Evolutionary conservation across 2,888 invertebrate genomes (phyloP).

Genomic region (Perizoma flavofasciatum): DNA sequence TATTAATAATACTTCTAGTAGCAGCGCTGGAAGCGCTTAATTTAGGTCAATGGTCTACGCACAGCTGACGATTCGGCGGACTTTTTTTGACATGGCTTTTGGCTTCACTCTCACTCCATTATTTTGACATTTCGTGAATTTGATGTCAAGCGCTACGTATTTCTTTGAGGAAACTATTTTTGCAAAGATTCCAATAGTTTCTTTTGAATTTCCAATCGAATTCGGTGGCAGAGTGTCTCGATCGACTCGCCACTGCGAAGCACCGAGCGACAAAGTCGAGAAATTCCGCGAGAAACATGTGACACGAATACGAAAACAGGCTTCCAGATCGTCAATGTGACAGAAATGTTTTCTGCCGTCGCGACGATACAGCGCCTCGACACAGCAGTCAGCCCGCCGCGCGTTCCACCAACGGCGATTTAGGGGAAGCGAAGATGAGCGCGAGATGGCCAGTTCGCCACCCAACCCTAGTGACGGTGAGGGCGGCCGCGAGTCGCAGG

Average conservation of each 20-base stretch:
- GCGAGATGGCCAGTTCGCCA: slow-evolving; percentile 83
- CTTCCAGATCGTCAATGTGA: slow-evolving; percentile 83
- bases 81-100: slow-evolving; percentile 82
- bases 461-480: slow-evolving; percentile 81
- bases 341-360: slow-evolving; percentile 84
- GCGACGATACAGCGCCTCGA: slow-evolving; percentile 73
- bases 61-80: slow-evolving; percentile 74
- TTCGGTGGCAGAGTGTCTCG: slow-evolving; percentile 49
- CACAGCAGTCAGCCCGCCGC: slow-evolving; percentile 67
- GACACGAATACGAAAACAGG: slow-evolving; percentile 84
- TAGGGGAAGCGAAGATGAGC: slow-evolving; percentile 81
- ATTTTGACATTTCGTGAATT: slow-evolving; percentile 84
- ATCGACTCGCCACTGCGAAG: slow-evolving; percentile 44
- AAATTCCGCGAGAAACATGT: slow-evolving; percentile 80
- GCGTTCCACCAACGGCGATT: slow-evolving; percentile 73
- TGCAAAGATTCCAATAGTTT: slow-evolving; percentile 59
- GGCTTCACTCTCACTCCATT: slow-evolving; percentile 75
- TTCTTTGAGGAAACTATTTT: slow-evolving; percentile 73
- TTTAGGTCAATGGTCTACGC: slow-evolving; percentile 59
- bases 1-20: too few species aligned
- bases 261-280: slow-evolving; percentile 55
- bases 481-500: slow-evolving; percentile 76
- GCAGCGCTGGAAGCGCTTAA: slow-evolving; percentile 10
- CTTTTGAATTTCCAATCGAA: slow-evolving; percentile 59
- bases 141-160: slow-evolving; percentile 83